Percentiles rank a stretch among this genome's conserved stretches.
These are phyloP conservation scores for Istiophorus platypterus DNA, from an alignment of 2,113 vertebrate genomes.

Conservation along the genomic window DNA sequence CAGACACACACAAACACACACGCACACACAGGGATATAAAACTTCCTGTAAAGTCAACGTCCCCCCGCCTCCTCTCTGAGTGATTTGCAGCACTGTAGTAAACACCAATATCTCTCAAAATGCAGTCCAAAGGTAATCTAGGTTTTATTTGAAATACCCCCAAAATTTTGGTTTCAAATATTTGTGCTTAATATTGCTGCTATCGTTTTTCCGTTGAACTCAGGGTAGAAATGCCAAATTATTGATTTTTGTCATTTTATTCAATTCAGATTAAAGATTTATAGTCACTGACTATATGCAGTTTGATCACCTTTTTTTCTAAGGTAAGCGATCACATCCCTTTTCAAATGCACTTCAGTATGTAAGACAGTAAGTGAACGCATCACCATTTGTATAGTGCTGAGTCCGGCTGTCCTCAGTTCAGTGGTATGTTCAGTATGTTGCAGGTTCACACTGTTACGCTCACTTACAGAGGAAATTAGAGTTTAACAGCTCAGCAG, in stretches of 20 bases:
- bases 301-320: not conserved
- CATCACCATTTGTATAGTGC: not conserved
- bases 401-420: not conserved
- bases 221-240: not conserved
- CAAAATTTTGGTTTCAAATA: not conserved
- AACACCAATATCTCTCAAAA: constrained; percentile 10
- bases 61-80: not conserved
- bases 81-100: not conserved
- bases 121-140: not conserved
- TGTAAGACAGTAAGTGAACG: not conserved
- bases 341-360: too few relatives aligned
- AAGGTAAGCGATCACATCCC: not conserved
- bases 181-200: not conserved
- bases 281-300: not conserved
- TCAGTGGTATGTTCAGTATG: not conserved
- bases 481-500: too few relatives aligned
- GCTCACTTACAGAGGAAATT: too few relatives aligned
- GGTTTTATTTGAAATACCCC: not conserved
- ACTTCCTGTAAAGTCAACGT: constrained; percentile 44
- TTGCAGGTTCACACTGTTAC: not conserved
- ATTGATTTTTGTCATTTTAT: not conserved
- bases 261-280: not conserved
- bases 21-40: constrained; percentile 34
- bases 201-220: not conserved
- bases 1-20: constrained; percentile 50